Evolutionary conservation across 2,113 vertebrate species (phyloP).

Genomic region (Rhadina sibilatrix): DNA sequence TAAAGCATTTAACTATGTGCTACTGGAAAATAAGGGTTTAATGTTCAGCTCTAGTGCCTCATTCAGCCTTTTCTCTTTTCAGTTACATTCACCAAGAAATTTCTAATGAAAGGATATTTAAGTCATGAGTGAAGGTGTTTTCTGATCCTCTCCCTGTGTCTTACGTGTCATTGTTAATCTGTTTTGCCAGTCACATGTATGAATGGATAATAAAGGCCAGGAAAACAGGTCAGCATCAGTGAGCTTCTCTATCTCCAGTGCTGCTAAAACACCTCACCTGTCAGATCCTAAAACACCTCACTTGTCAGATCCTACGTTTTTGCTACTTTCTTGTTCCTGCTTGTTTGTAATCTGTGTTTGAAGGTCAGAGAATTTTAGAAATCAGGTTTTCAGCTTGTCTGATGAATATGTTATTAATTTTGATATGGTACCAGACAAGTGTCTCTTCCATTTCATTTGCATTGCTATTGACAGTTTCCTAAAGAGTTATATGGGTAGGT

Average conservation of each 20-base stretch:
- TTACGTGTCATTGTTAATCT: background rate
- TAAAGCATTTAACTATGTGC: constrained; percentile 22
- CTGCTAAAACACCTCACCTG: background rate
- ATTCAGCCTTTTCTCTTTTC: background rate
- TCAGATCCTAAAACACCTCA: background rate
- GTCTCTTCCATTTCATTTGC: background rate
- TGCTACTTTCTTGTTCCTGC: background rate
- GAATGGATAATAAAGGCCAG: background rate
- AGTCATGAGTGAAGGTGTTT: background rate
- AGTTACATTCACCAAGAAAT: background rate
- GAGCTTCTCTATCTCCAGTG: background rate
- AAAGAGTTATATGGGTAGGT: background rate
- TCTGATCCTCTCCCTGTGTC: background rate
- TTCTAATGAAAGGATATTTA: background rate
- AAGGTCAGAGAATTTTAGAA: background rate
- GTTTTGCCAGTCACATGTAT: background rate
- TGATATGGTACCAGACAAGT: background rate
- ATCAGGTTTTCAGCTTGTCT: background rate
- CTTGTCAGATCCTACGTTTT: background rate
- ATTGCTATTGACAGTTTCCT: background rate
- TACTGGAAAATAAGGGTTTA: constrained; percentile 24
- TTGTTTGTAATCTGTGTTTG: background rate
- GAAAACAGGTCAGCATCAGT: constrained; percentile 13
- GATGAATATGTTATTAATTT: background rate
- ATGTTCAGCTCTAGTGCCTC: background rate